Evolutionary conservation across 2,888 invertebrate genomes (phyloP), one percentile per base, ranked within the genome.

Genomic region (Saturnia pavonia): DNA sequence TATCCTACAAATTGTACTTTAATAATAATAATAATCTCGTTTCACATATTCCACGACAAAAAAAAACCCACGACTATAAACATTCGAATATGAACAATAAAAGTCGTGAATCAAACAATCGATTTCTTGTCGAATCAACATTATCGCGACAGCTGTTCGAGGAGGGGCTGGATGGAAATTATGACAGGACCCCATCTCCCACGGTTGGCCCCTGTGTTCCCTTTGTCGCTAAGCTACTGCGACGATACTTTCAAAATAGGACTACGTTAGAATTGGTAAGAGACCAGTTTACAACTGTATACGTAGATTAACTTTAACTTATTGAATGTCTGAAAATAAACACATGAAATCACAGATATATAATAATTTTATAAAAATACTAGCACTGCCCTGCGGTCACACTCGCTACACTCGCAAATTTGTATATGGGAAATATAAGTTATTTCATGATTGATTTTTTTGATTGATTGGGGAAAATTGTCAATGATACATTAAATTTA

Each of bases 31-130:
- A 75, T 73, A 70, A 69, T 72, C 74, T 48, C 22, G 25, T 71
- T 79, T 78, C 78, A 77, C 67, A 54, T 66, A 66, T 45, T 77
- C 72, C 72, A 73, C 77, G 77, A 82, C 83, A 81, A 82, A 83
- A 78, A 85, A 22, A 83, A 74, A 74, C 75, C 77, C 77, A 77
- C 78, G 78, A 79, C 75, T 73, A 72, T 80, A 77, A 85, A 89
- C 87, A 86, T 85, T 90, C 80, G 81, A 74, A 75, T 75, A 81
- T 82, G 91, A 90, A 91, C 91, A 92, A 92, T 87, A 75, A 76
- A 78, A 80, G 80, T 84, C 86, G 84, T 78, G 88, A 84, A 88
- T 91, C 89, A 88, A 91, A 92, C 91, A 92, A 92, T 91, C 89
- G 90, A 89, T 90, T 81, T 80, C 80, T 83, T 86, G 84, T 85